phyloP scores from a whole-genome alignment of 2,113 vertebrate genomes.

The Microcebus murinus region DNA sequence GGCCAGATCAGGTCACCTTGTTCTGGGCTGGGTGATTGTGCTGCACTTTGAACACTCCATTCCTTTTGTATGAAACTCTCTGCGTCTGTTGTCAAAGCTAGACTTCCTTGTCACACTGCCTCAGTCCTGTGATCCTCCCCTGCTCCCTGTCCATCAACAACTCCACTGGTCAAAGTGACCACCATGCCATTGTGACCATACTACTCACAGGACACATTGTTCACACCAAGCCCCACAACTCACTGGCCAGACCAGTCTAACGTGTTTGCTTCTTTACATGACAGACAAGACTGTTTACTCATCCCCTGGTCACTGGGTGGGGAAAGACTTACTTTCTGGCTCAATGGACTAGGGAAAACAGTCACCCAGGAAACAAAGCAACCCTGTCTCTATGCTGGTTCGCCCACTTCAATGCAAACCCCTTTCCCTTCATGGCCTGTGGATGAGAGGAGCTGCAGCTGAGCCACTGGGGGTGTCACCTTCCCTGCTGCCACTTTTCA shows the following conservation, averaged over 20 bases:
- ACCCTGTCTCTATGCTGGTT: background rate
- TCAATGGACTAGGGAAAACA: background rate
- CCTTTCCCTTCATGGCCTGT: too few species aligned
- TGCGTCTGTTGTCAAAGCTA: background rate
- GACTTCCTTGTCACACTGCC: background rate
- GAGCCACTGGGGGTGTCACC: background rate
- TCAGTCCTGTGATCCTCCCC: background rate
- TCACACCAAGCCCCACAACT: background rate
- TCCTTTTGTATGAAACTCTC: background rate
- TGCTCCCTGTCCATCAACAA: background rate
- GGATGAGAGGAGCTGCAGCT: background rate
- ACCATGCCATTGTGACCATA: background rate
- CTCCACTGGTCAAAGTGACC: background rate
- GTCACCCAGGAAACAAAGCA: background rate
- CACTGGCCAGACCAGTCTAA: background rate
- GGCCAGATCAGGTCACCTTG: background rate
- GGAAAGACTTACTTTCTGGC: background rate
- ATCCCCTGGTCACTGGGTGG: background rate
- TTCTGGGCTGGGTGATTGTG: background rate
- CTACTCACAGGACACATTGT: background rate
- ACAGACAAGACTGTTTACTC: background rate
- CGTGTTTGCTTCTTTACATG: background rate
- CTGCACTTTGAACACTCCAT: background rate
- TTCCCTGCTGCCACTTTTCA: background rate
- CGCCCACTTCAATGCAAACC: background rate